Base-by-base conservation (phyloP, 2,113 vertebrate species). In the Alethe castanea region DNA sequence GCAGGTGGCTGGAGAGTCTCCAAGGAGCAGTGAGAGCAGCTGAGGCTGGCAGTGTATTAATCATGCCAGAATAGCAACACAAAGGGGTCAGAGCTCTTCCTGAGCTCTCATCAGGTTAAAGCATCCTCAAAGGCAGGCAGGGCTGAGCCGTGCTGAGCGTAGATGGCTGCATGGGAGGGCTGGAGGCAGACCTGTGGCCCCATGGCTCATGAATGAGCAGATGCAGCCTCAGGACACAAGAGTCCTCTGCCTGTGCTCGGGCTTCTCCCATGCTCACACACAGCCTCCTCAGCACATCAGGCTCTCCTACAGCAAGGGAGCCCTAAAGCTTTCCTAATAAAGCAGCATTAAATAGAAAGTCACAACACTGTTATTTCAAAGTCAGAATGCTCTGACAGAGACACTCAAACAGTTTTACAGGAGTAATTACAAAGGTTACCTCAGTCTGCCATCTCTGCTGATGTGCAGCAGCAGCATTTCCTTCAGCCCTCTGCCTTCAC, bases 401-500 rank as follows among this genome's bases (percentile, higher is more conserved):
- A 57, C 6, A 2, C n/a, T 64, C 0, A 1, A 71, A 24, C 14
- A 29, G 11, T 35, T 81, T 81, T 76, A 62, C 8, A 35, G 70
- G 56, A 82, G 57, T 38, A 42, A n/a, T 29, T 28, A 53, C n/a
- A 72, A 19, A 76, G 53, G 82, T 95, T 67, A 76, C 86, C 79
- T 82, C 71, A 23, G 82, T 5, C 59, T 3, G 0, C 44, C 16
- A 40, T 71, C 45, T 19, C 57, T 11, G 61, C 44, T 17, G 79
- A 8, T 45, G 60, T 6, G 54, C 0, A 0, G 69, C 20, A 5
- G n/a, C 40, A n/a, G 1, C 2, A 0, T 42, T 20, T 59, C 9
- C 53, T 80, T 36, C 57, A 65, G 61, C 53, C 35, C 44, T 71
- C 71, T 62, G 70, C 73, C 65, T 61, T 50, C 33, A 2, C 35